These are phyloP conservation scores for Patella ulyssiponensis DNA, from an alignment of 2,888 invertebrate species.

Conservation along the genomic window DNA sequence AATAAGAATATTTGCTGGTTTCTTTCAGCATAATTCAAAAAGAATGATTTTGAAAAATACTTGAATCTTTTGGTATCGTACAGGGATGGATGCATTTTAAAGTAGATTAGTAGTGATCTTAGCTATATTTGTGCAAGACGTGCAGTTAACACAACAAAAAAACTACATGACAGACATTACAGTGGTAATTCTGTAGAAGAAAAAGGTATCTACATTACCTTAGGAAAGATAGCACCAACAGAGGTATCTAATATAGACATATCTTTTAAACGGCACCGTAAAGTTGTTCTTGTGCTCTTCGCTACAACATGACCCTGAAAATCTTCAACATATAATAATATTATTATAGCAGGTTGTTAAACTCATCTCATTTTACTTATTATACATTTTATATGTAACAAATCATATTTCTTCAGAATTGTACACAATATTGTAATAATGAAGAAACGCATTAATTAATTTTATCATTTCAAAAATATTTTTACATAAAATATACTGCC, in stretches of 20 bases:
- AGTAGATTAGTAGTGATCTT: no score
- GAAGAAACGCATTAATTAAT: no score
- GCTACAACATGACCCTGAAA: constrained; percentile 84
- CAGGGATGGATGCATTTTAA: no score
- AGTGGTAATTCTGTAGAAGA: background rate
- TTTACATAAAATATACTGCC: no score
- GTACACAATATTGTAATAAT: no score
- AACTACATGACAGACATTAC: no score
- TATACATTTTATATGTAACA: no score
- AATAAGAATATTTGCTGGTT: background rate
- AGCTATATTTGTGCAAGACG: no score
- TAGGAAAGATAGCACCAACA: constrained; percentile 83
- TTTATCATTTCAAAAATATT: no score
- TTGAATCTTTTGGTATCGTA: background rate
- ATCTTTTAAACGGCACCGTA: constrained; percentile 80
- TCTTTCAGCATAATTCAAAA: background rate
- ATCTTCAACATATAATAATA: constrained; percentile 64
- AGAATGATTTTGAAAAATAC: constrained; percentile 3
- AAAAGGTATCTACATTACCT: constrained; percentile 74
- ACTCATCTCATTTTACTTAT: no score
- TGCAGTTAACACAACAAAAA: no score
- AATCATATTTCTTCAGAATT: no score
- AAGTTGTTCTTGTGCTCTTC: constrained; percentile 83
- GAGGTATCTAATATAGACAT: constrained; percentile 82
- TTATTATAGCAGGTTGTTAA: background rate